Conservation (phyloP, 2,888 invertebrate species). For the Cheilosia scutellata region DNA sequence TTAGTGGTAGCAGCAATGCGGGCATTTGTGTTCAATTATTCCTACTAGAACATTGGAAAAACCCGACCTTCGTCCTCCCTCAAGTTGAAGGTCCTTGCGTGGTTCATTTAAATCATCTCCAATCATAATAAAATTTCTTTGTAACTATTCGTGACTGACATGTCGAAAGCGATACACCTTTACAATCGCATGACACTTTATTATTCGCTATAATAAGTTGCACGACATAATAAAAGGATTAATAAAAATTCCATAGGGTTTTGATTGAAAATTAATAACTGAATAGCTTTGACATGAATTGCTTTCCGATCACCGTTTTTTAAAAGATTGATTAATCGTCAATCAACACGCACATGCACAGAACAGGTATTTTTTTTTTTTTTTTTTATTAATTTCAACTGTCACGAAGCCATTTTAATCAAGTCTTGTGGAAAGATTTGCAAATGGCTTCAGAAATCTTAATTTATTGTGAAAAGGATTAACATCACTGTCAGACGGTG, state of each 20-base stretch:
- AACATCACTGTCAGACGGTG: background rate
- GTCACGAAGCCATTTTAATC: conserved; percentile 23
- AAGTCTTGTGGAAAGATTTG: background rate
- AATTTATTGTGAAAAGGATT: conserved; percentile 23
- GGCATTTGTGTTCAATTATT: conserved; percentile 44
- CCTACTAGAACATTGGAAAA: background rate
- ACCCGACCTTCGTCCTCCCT: background rate
- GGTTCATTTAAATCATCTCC: conserved; percentile 51
- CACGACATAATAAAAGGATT: conserved; percentile 43
- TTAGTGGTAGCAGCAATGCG: conserved; percentile 26
- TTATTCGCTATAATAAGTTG: background rate
- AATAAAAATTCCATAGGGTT: conserved; percentile 31
- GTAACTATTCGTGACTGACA: conserved; percentile 47
- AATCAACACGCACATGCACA: conserved; percentile 7
- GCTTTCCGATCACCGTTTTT: conserved; percentile 14
- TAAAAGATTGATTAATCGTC: conserved; percentile 28
- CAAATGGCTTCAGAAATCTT: conserved; percentile 10
- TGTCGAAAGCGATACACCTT: conserved; percentile 19
- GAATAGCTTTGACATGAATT: conserved; percentile 48
- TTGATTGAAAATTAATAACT: conserved; percentile 68
- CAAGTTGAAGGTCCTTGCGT: conserved; percentile 49
- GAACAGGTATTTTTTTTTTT: too few relatives aligned
- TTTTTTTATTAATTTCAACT: conserved; percentile 27
- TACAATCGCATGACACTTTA: background rate
- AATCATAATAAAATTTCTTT: conserved; percentile 52